phyloP scores from a whole-genome alignment of 2,113 vertebrate genomes.

The Athene cunicularia region DNA sequence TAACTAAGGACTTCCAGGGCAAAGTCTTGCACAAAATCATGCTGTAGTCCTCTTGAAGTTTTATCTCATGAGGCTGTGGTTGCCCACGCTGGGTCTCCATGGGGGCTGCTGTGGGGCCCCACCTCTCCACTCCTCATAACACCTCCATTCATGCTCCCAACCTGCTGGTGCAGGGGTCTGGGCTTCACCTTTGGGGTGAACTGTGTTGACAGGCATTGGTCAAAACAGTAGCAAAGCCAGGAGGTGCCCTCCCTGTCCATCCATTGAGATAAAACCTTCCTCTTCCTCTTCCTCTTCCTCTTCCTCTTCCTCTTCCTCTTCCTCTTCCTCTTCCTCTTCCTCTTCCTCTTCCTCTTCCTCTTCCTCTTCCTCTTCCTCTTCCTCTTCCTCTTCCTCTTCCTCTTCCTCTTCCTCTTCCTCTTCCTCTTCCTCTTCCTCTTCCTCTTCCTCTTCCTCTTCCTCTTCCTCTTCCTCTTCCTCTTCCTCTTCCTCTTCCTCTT shows the following conservation, averaged over 20 bases:
- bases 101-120: fast-evolving
- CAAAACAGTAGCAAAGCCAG: not conserved
- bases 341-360: too few relatives aligned
- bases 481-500: too few relatives aligned
- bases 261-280: not conserved
- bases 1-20: not conserved
- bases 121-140: fast-evolving
- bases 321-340: too few relatives aligned
- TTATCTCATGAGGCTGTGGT: not conserved
- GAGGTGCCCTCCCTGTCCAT: not conserved
- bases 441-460: too few relatives aligned
- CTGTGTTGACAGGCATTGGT: fast-evolving
- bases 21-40: not conserved
- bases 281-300: too few relatives aligned
- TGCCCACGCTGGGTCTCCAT: fast-evolving
- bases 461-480: too few relatives aligned
- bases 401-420: too few relatives aligned
- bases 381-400: too few relatives aligned
- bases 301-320: too few relatives aligned
- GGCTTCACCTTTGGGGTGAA: not conserved
- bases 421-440: too few relatives aligned
- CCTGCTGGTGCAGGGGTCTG: not conserved
- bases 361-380: too few relatives aligned
- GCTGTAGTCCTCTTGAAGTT: not conserved
- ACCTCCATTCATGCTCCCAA: fast-evolving